These are phyloP conservation scores for Origma solitaria DNA, from an alignment of 2,113 vertebrate species.

Conservation along the genomic window DNA sequence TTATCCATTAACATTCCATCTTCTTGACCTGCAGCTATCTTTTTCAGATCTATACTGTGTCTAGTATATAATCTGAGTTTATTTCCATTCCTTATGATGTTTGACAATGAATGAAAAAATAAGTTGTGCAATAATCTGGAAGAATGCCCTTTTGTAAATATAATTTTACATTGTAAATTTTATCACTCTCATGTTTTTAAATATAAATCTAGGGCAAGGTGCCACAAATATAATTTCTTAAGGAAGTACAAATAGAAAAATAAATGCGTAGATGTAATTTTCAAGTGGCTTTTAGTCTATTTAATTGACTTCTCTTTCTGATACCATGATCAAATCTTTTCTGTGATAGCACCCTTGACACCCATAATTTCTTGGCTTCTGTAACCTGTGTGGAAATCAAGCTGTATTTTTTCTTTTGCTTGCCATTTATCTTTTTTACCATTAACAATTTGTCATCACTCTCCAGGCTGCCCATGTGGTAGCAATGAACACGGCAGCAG, in stretches of 20 bases:
- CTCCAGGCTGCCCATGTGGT: neutral
- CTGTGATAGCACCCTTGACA: neutral
- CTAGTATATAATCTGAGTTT: neutral
- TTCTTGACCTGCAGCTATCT: neutral
- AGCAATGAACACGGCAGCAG: neutral
- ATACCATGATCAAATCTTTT: neutral
- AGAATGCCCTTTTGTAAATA: neutral
- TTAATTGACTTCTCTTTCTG: neutral
- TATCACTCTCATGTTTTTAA: neutral
- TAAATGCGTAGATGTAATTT: neutral
- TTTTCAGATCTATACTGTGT: neutral
- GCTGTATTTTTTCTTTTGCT: neutral
- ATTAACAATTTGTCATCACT: conserved; percentile 14
- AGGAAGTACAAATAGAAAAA: neutral
- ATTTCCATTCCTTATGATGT: neutral
- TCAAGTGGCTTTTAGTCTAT: neutral
- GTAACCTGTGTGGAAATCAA: neutral
- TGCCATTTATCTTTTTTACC: neutral
- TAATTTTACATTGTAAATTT: neutral
- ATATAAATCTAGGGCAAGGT: neutral
- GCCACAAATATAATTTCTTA: neutral
- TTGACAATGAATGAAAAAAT: neutral
- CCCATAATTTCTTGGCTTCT: neutral
- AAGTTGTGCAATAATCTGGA: neutral
- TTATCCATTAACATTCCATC: neutral